Evolutionary conservation across 2,888 invertebrate genomes (phyloP), one percentile per base, ranked within the genome.

Genomic region (Serripes groenlandicus): DNA sequence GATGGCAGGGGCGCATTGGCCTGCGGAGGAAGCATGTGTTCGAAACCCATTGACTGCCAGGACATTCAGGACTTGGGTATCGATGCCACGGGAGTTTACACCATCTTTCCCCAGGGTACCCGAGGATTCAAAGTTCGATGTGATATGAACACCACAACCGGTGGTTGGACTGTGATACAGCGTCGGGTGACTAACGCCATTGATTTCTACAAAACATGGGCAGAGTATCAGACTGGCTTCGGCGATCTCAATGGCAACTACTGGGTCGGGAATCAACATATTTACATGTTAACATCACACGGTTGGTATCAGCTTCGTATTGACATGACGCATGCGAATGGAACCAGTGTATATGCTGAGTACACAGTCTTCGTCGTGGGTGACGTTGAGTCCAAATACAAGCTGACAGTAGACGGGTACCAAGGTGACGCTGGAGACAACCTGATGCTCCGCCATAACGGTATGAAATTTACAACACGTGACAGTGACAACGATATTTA

Each of bases 161-260:
- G 82, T 9, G 74, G 74, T 26, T 82, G 82, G 82, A 82, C 75
- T 30, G 74, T 82, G 4, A 42, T 82, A n/a, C 78, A 82, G 64
- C 56, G 82, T 18, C 37, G 82, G 52, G 56, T 78, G 9, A 26
- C 54, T 21, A 64, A 71, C 32, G 70, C 54, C 3, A n/a, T 1
- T 7, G 66, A 82, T 32, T 82, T 82, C 66, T 71, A 78, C 30
- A 60, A 58, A 54, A 78, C 54, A 0, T 82, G 77, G 78, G 23
- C 21, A 2, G 77, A 74, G 15, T 82, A 82, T 54, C 28, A 78
- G 54, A 70, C 5, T 5, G 81, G 77, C 15, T 81, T 81, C 52
- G 81, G 81, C 3, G 70, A 81, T 70, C 49, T 74, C n/a, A 21
- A 42, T 23, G 34, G 35, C 23, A 75, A 74, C 42, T 78, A 58